phyloP scores from a whole-genome alignment of 2,888 invertebrate species.

The Erebia aethiops region DNA sequence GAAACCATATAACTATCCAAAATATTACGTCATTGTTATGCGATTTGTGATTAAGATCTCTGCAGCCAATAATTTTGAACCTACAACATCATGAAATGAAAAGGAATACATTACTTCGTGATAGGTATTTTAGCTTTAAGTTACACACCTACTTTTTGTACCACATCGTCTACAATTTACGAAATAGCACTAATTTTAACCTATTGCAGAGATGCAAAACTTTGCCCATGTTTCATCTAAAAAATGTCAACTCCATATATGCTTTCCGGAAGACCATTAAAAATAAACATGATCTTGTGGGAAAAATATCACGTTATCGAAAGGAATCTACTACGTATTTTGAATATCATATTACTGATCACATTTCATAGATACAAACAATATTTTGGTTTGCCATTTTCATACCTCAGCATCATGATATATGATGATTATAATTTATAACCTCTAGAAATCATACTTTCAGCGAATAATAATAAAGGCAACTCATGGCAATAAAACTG shows the following conservation, averaged over 20 bases:
- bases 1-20: too few species aligned
- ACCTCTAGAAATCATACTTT: not conserved
- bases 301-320: slow-evolving; percentile 2
- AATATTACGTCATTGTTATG: too few species aligned
- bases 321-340: not conserved
- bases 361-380: slow-evolving; percentile 1
- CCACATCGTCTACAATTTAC: not conserved
- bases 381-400: not conserved
- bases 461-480: not conserved
- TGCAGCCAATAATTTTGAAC: too few species aligned
- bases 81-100: too few species aligned
- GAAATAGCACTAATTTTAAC: not conserved
- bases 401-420: not conserved
- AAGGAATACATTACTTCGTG: too few species aligned
- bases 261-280: not conserved
- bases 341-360: not conserved
- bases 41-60: too few species aligned
- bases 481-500: not conserved
- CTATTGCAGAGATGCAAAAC: too few species aligned
- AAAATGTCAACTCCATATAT: not conserved
- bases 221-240: too few species aligned
- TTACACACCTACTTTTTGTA: not conserved
- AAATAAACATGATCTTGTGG: not conserved
- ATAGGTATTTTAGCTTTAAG: too few species aligned
- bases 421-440: too few species aligned